These are phyloP conservation scores for Rambutsinella grinnellia DNA, from an alignment of 2,888 invertebrate genomes.

Conservation along the genomic window DNA sequence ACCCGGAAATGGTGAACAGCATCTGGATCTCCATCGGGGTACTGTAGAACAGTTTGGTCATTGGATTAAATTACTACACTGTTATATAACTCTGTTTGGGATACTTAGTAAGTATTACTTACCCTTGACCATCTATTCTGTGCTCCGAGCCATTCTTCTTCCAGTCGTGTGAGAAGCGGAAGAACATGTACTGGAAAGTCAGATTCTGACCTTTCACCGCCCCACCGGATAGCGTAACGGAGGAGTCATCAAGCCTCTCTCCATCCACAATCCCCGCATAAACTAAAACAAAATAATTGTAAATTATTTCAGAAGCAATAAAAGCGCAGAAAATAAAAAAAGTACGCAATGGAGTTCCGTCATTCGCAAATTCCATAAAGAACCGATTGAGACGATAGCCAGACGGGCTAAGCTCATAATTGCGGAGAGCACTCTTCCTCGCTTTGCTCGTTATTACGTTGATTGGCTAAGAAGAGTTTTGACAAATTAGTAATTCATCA, in stretches of 20 bases:
- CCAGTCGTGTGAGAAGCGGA: slow-evolving; percentile 5
- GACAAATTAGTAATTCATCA: no score
- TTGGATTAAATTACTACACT: no score
- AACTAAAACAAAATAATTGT: no score
- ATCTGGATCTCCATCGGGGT: slow-evolving; percentile 27
- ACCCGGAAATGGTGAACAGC: slow-evolving; percentile 22
- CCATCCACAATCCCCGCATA: slow-evolving; percentile 7
- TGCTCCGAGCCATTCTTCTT: slow-evolving; percentile 21
- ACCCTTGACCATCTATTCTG: slow-evolving; percentile 22
- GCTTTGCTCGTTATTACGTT: background rate
- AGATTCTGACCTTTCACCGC: slow-evolving; percentile 19
- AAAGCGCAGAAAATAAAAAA: no score
- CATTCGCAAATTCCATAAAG: slow-evolving; percentile 17
- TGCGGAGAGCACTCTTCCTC: slow-evolving; percentile 3
- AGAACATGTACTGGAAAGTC: slow-evolving; percentile 26
- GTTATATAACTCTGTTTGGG: background rate
- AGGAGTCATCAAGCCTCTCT: slow-evolving; percentile 18
- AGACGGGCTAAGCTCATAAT: background rate
- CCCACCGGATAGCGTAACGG: slow-evolving; percentile 6
- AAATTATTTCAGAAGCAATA: no score
- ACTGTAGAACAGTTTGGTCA: slow-evolving; percentile 2
- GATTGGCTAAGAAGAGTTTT: slow-evolving; percentile 2
- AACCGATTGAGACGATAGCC: slow-evolving; percentile 9
- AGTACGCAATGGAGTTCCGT: slow-evolving; percentile 7
- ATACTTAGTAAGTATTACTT: no score